Evolutionary conservation across 2,888 invertebrate genomes (phyloP).

Genomic region (Schizotus pectinicornis): DNA sequence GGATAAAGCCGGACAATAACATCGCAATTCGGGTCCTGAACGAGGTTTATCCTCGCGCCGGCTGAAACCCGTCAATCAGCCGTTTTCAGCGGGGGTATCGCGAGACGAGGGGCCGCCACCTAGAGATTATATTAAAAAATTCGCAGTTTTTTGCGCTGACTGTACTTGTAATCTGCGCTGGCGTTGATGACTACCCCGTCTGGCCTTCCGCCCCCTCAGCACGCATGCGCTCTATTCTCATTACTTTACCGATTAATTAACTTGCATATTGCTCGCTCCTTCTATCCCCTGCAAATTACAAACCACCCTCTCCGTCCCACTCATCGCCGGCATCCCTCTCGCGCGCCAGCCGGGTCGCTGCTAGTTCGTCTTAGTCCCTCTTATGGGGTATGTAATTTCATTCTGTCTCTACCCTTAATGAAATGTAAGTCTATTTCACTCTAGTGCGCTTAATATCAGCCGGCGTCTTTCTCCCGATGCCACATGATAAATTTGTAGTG

Average conservation of each 20-base stretch:
- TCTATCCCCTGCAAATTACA: slow-evolving; percentile 57
- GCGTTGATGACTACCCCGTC: slow-evolving; percentile 67
- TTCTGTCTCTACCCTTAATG: slow-evolving; percentile 60
- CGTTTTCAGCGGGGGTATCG: background rate
- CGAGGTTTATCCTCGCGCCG: background rate
- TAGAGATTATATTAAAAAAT: slow-evolving; percentile 44
- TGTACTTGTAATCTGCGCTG: slow-evolving; percentile 64
- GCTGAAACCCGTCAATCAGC: background rate
- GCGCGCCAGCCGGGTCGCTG: slow-evolving; percentile 36
- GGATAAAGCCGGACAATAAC: slow-evolving; percentile 3
- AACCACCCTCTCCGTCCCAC: slow-evolving; percentile 42
- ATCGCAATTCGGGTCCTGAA: background rate
- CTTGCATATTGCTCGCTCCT: slow-evolving; percentile 60
- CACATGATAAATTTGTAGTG: slow-evolving; percentile 53
- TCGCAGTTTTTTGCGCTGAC: slow-evolving; percentile 59
- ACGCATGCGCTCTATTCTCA: slow-evolving; percentile 60
- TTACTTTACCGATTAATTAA: slow-evolving; percentile 62
- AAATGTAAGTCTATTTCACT: slow-evolving; percentile 57
- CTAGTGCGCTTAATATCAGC: slow-evolving; percentile 47
- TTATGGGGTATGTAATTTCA: slow-evolving; percentile 61
- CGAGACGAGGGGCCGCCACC: slow-evolving; percentile 13
- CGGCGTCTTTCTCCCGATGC: slow-evolving; percentile 44
- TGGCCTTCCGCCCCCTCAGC: slow-evolving; percentile 44
- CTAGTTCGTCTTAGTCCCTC: slow-evolving; percentile 51
- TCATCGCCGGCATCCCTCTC: slow-evolving; percentile 40